Conservation (phyloP, 2,888 invertebrate genomes). For the Limnephilus auricula region DNA sequence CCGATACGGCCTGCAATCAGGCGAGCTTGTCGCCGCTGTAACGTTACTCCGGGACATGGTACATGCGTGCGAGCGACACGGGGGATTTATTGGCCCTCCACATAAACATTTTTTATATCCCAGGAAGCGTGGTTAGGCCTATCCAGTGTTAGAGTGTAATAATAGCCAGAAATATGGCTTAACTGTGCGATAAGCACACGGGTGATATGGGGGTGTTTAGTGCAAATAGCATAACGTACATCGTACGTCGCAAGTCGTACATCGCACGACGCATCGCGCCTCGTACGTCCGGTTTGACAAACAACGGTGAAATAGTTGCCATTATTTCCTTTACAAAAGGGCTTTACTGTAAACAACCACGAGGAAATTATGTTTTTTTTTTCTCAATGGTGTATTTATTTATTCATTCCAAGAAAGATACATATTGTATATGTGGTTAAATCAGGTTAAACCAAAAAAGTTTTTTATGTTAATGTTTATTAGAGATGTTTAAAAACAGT, state of each 20-base stretch:
- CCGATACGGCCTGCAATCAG: slow-evolving; percentile 49
- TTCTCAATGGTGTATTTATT: too few relatives aligned
- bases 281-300: background rate
- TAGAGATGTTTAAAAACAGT: too few relatives aligned
- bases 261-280: too few relatives aligned
- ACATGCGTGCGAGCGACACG: slow-evolving; percentile 48
- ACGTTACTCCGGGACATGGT: slow-evolving; percentile 31
- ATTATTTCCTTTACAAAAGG: too few relatives aligned
- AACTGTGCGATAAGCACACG: background rate
- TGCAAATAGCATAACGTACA: background rate
- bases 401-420: too few relatives aligned
- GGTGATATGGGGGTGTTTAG: background rate
- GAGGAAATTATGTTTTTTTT: too few relatives aligned
- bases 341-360: too few relatives aligned
- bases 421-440: too few relatives aligned
- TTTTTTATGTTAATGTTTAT: too few relatives aligned
- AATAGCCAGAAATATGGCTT: slow-evolving; percentile 30
- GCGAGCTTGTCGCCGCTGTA: slow-evolving; percentile 52
- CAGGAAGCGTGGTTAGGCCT: slow-evolving; percentile 43
- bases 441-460: too few relatives aligned
- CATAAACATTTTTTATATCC: slow-evolving; percentile 42
- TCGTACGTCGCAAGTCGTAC: background rate
- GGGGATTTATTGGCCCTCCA: slow-evolving; percentile 45
- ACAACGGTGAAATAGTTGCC: background rate
- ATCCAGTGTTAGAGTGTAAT: slow-evolving; percentile 33